Percentiles rank a stretch among this genome's conserved stretches.
Conservation (phyloP, 2,113 vertebrate species). For the Coptodon rendalli region DNA sequence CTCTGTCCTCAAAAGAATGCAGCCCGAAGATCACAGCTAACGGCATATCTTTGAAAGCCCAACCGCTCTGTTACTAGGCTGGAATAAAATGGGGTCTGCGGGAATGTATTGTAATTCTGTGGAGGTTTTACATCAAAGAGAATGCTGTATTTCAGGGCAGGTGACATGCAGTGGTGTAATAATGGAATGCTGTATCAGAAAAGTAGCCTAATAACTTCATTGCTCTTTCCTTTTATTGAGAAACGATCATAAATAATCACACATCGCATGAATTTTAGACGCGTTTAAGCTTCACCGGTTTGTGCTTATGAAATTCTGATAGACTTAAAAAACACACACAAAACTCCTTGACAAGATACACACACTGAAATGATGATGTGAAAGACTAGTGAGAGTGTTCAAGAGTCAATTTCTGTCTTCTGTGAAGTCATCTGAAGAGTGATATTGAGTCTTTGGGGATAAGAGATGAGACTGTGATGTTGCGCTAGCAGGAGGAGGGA, state of each 20-base stretch:
- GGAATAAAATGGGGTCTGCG: not conserved
- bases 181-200: not conserved
- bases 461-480: not conserved
- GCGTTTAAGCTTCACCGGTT: not conserved
- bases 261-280: not conserved
- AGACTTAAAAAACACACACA: not conserved
- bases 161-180: not conserved
- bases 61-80: not conserved
- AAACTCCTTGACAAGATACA: not conserved
- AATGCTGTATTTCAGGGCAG: not conserved
- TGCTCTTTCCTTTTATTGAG: not conserved
- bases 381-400: not conserved
- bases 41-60: conserved; percentile 5
- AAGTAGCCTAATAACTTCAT: not conserved
- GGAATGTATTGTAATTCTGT: not conserved
- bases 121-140: not conserved
- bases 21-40: not conserved
- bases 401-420: not conserved
- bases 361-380: not conserved
- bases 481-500: not conserved
- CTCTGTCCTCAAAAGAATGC: conserved; percentile 19
- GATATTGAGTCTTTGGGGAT: conserved; percentile 17
- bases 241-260: not conserved
- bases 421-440: conserved; percentile 25
- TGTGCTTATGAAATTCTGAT: not conserved